These are phyloP conservation scores for Philaethria dido DNA, from an alignment of 2,888 invertebrate species.

Conservation along the genomic window DNA sequence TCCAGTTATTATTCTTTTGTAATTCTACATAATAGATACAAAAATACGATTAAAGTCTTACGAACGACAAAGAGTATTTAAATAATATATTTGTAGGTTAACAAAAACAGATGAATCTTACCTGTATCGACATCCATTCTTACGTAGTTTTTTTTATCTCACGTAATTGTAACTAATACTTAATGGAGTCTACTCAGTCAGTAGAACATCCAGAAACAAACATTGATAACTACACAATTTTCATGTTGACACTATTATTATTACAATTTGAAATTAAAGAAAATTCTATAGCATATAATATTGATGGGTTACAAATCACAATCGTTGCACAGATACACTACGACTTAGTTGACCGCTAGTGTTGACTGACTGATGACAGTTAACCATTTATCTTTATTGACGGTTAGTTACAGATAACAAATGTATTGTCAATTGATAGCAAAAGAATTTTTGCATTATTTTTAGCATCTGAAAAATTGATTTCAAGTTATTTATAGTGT, in stretches of 20 bases:
- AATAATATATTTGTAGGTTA: conserved; percentile 43
- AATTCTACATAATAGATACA: neutral
- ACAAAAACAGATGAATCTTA: conserved; percentile 54
- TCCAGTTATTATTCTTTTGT: neutral
- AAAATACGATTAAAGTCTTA: neutral
- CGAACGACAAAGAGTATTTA: neutral
- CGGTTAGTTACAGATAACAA: neutral
- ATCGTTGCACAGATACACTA: conserved; percentile 10
- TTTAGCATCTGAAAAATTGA: too few species aligned
- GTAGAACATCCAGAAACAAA: neutral
- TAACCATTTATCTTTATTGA: neutral
- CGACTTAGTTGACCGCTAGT: neutral
- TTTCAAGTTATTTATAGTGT: too few species aligned
- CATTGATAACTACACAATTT: conserved; percentile 23
- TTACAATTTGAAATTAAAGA: neutral
- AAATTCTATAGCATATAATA: neutral
- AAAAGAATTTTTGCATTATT: too few species aligned
- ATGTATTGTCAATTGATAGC: neutral
- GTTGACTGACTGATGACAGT: neutral
- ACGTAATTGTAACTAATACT: neutral
- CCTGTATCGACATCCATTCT: conserved; percentile 75
- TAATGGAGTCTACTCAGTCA: neutral
- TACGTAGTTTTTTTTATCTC: conserved; percentile 17
- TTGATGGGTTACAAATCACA: neutral
- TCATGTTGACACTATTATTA: conserved; percentile 7